Conservation (phyloP, 2,888 invertebrate genomes). For the Rhogogaster chlorosoma region DNA sequence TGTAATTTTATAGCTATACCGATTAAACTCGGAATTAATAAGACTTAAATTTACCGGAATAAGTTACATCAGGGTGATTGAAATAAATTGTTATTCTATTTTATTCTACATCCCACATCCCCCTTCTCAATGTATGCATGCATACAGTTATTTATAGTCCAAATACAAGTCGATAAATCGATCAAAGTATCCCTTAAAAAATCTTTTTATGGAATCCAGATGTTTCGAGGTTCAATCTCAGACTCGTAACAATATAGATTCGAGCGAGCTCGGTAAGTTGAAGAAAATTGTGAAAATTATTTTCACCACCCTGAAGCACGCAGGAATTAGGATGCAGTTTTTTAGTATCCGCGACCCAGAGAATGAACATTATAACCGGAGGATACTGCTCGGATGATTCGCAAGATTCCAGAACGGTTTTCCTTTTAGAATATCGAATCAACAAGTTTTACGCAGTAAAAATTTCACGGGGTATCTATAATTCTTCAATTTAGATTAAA, state of each 20-base stretch:
- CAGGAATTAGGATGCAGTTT: background rate
- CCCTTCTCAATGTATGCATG: background rate
- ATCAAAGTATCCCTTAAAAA: background rate
- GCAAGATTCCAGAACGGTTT: background rate
- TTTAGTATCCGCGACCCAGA: background rate
- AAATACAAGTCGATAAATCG: background rate
- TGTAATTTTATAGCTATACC: background rate
- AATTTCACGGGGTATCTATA: background rate
- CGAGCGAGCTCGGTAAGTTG: background rate
- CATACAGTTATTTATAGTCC: background rate
- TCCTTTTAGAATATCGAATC: background rate
- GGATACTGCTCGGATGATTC: background rate
- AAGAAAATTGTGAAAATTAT: background rate
- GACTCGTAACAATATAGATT: background rate
- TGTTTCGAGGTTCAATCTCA: background rate
- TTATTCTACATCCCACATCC: background rate
- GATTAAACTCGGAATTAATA: background rate
- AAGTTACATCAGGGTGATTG: background rate
- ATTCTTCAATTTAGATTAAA: background rate
- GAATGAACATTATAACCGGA: background rate
- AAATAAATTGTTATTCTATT: background rate
- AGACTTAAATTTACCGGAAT: background rate
- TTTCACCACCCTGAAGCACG: background rate
- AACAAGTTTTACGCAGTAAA: background rate
- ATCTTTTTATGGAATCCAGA: background rate